Conservation (phyloP, 1,140 invertebrate species). For the Coptotermes formosanus region DNA sequence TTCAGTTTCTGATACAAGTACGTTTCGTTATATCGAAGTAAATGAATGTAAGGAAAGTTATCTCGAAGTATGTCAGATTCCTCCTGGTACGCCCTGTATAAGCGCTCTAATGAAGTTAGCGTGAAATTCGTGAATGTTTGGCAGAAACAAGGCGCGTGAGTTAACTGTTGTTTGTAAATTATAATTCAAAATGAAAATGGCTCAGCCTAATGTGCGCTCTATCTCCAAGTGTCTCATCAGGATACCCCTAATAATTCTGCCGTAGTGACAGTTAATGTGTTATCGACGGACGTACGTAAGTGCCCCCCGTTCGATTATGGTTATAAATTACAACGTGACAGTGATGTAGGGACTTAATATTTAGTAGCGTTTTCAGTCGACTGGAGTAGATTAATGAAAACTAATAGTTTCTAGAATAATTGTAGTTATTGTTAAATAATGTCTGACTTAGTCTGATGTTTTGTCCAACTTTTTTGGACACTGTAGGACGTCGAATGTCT, state of each 20-base stretch:
- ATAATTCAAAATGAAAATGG: neutral
- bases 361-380: neutral
- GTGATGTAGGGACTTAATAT: neutral
- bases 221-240: neutral
- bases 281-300: neutral
- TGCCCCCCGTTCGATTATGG: neutral
- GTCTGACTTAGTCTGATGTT: no score
- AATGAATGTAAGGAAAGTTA: no score
- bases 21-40: no score
- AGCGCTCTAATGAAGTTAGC: no score
- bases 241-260: neutral
- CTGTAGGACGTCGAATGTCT: no score
- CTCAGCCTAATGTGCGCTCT: neutral
- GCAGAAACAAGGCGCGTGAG: neutral
- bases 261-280: neutral
- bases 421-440: no score
- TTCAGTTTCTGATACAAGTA: no score
- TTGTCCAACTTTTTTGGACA: no score
- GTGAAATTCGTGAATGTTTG: neutral
- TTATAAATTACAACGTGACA: neutral
- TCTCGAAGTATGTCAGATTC: no score
- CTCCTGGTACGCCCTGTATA: no score
- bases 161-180: neutral
- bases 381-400: neutral
- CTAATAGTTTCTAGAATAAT: no score